Base-by-base conservation (phyloP, 2,888 invertebrate genomes). In the Nemotelus nigrinus region DNA sequence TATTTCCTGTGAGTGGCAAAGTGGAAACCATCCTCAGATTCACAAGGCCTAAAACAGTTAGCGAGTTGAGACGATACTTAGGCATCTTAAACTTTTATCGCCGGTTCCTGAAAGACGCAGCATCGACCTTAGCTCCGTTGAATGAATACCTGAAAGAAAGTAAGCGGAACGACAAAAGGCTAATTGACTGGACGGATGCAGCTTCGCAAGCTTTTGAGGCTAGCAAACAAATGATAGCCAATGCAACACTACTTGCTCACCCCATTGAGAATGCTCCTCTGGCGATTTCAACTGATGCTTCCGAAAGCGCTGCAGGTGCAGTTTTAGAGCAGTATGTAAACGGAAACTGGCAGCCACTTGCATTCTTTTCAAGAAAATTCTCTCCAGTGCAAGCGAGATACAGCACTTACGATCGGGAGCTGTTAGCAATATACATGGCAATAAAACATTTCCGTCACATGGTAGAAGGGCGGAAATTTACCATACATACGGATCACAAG, bases 361-460 rank as follows among this genome's bases (percentile, higher is more conserved):
- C 83, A 0, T 87, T 85, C 77, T 86, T 83, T 77, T 85, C 85
- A 2, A 80, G 80, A 68, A 84, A 84, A 53, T 78, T 86, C 1
- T 81, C 78, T 43, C 77, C 82, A 0, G 77, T 84, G 0, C 83
- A 87, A 78, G 71, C 50, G n/a, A 84, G 83, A 5, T 87, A 86
- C 55, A 77, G 75, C 64, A 47, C 75, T 0, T 86, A 85, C 79
- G 86, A 87, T 78, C 58, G 85, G 5, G 85, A 86, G 80, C 81
- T 87, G 0, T 80, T 86, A 3, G 85, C 85, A 0, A 84, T 86
- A 0, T 87, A 86, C 47, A 3, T 3, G 4, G 48, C n/a, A 3
- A 67, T 47, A 25, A 50, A 55, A 43, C 41, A 53, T 8, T 71
- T 71, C 43, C 71, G 71, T 10, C 8, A 53, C 41, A 50, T 39